Percentiles rank a stretch among this genome's conserved stretches.
phyloP scores from a whole-genome alignment of 1,140 invertebrate species.

The Asbolus verrucosus region DNA sequence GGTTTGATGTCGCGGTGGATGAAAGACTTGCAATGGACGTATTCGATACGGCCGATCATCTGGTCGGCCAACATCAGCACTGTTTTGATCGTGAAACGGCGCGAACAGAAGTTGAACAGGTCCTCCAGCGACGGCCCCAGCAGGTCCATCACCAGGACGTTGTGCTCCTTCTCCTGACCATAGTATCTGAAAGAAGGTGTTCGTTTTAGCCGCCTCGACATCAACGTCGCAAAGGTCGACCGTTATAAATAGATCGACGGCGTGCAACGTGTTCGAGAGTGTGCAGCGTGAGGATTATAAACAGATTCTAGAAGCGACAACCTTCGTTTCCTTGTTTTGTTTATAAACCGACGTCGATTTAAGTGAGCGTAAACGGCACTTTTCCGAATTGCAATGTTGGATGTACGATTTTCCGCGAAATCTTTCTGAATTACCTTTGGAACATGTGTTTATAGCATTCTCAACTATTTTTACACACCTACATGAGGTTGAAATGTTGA shows the following conservation, averaged over 20 bases:
- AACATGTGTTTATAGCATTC: too few species aligned
- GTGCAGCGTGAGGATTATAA: too few species aligned
- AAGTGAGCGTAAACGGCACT: too few species aligned
- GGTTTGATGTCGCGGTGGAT: slow-evolving; percentile 94
- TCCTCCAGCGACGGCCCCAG: slow-evolving; percentile 93
- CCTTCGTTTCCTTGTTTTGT: neutral
- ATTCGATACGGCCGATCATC: slow-evolving; percentile 87
- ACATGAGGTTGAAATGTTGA: neutral
- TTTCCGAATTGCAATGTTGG: too few species aligned
- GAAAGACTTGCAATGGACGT: slow-evolving; percentile 90
- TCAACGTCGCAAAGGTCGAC: slow-evolving; percentile 11
- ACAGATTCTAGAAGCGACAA: slow-evolving; percentile 19
- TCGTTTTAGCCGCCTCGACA: too few species aligned
- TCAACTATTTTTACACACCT: too few species aligned
- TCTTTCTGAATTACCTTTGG: too few species aligned
- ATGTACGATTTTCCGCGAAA: too few species aligned
- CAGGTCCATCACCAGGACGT: slow-evolving; percentile 93
- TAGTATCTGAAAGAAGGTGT: slow-evolving; percentile 66
- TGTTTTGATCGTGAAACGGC: slow-evolving; percentile 93
- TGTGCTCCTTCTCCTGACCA: slow-evolving; percentile 87
- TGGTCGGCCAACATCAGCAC: slow-evolving; percentile 95
- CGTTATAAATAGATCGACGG: slow-evolving; percentile 8
- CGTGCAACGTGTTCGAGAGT: neutral
- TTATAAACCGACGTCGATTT: too few species aligned
- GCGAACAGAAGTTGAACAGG: slow-evolving; percentile 92